phyloP scores from a whole-genome alignment of 2,888 invertebrate genomes.

The Phyllotreta striolata region DNA sequence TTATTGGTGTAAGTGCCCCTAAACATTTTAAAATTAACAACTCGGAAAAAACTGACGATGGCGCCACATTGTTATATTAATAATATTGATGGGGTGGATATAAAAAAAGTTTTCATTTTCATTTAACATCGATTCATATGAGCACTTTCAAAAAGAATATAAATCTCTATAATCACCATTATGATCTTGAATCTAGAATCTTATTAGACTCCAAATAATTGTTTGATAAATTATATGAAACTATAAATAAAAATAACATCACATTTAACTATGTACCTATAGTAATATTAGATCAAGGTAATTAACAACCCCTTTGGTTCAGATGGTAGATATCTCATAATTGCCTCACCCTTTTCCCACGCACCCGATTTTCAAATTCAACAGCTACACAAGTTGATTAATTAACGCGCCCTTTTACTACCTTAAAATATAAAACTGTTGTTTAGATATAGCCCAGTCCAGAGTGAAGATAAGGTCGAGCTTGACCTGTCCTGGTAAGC shows the following conservation, averaged over 20 bases:
- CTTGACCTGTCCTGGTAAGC: constrained; percentile 8
- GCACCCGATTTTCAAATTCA: not conserved
- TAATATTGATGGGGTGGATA: too few species aligned
- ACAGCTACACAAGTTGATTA: constrained; percentile 10
- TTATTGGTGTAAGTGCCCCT: too few species aligned
- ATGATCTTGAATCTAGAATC: too few species aligned
- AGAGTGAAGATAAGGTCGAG: not conserved
- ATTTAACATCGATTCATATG: too few species aligned
- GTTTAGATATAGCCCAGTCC: not conserved
- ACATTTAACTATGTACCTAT: constrained; percentile 2
- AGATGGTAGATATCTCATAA: too few species aligned
- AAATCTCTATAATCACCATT: too few species aligned
- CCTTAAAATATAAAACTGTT: not conserved
- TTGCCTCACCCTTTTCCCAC: constrained; percentile 5
- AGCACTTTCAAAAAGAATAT: too few species aligned
- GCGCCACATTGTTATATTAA: not conserved
- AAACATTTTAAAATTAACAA: constrained; percentile 5
- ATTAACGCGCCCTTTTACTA: constrained; percentile 1
- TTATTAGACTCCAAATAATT: too few species aligned
- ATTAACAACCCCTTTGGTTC: constrained; percentile 6
- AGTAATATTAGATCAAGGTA: not conserved
- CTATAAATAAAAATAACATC: too few species aligned
- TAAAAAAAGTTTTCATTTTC: too few species aligned
- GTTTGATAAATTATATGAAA: too few species aligned
- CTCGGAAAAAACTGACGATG: constrained; percentile 11